These are phyloP conservation scores for Lycia hirtaria DNA, from an alignment of 2,888 invertebrate species.

Conservation along the genomic window DNA sequence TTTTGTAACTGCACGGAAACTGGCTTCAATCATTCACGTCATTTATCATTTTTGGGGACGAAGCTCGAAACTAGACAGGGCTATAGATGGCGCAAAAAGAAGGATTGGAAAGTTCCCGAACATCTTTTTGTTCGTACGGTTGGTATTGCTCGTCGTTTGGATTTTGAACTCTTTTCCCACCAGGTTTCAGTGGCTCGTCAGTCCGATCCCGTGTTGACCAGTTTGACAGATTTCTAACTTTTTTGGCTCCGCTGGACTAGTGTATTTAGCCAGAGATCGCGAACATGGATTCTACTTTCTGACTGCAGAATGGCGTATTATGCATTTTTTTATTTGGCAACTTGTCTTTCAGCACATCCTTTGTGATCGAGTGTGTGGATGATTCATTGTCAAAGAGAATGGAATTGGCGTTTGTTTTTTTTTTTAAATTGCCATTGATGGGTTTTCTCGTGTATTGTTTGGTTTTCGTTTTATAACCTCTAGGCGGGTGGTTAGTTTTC, in stretches of 20 bases:
- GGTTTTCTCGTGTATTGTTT: conserved; percentile 43
- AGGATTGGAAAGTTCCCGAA: conserved; percentile 65
- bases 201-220: conserved; percentile 74
- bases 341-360: conserved; percentile 83
- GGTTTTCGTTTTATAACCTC: conserved; percentile 45
- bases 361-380: conserved; percentile 71
- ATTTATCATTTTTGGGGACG: conserved; percentile 81
- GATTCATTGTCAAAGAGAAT: conserved; percentile 66
- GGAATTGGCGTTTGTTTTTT: conserved; percentile 67
- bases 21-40: conserved; percentile 79
- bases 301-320: conserved; percentile 81
- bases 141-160: conserved; percentile 63
- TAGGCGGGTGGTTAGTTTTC: conserved; percentile 41
- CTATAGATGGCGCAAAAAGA: conserved; percentile 77
- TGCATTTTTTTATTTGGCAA: conserved; percentile 77
- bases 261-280: conserved; percentile 52
- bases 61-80: conserved; percentile 76
- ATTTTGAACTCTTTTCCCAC: conserved; percentile 62
- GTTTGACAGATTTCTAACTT: conserved; percentile 69
- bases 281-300: conserved; percentile 80
- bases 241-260: conserved; percentile 3
- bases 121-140: conserved; percentile 79
- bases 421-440: conserved; percentile 56
- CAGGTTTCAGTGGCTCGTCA: conserved; percentile 54
- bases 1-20: conserved; percentile 55